These are phyloP conservation scores for Sinelater perroti DNA, from an alignment of 2,888 invertebrate species.

Conservation along the genomic window DNA sequence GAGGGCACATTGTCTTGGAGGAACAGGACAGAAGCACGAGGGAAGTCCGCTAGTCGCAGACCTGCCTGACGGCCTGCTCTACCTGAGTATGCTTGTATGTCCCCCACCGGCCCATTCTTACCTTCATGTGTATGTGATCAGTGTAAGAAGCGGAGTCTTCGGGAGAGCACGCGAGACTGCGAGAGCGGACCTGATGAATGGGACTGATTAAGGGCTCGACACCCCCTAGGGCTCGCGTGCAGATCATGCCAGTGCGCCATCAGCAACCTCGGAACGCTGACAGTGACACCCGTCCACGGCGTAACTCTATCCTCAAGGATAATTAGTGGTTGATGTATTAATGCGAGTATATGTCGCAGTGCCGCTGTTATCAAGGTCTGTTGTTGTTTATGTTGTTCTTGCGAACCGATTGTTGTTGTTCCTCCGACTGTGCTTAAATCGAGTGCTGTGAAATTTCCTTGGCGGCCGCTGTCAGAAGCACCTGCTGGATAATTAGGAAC, in stretches of 20 bases:
- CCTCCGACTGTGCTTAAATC: slow-evolving; percentile 22
- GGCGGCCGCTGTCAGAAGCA: slow-evolving; percentile 10
- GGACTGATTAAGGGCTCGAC: slow-evolving; percentile 38
- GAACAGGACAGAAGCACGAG: slow-evolving; percentile 39
- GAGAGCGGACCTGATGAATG: slow-evolving; percentile 42
- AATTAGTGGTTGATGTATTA: slow-evolving; percentile 42
- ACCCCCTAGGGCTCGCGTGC: slow-evolving; percentile 38
- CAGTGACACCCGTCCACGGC: slow-evolving; percentile 37
- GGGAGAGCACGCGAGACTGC: slow-evolving; percentile 58
- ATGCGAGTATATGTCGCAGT: slow-evolving; percentile 20
- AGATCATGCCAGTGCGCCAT: slow-evolving; percentile 34
- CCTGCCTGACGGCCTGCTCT: slow-evolving; percentile 55
- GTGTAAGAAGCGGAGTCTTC: slow-evolving; percentile 61
- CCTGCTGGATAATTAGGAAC: slow-evolving; percentile 32
- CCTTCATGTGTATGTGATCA: slow-evolving; percentile 61
- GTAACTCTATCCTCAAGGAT: slow-evolving; percentile 43
- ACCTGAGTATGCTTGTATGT: slow-evolving; percentile 58
- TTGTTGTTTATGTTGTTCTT: slow-evolving; percentile 32
- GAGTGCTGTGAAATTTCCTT: slow-evolving; percentile 29
- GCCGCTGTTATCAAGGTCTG: slow-evolving; percentile 31
- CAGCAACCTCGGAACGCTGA: slow-evolving; percentile 29
- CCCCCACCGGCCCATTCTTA: slow-evolving; percentile 61
- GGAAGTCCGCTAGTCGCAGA: slow-evolving; percentile 41
- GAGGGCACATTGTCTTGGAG: slow-evolving; percentile 38
- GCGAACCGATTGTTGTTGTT: slow-evolving; percentile 25